Conservation (phyloP, 1,140 invertebrate species). For the Lucilia sericata region DNA sequence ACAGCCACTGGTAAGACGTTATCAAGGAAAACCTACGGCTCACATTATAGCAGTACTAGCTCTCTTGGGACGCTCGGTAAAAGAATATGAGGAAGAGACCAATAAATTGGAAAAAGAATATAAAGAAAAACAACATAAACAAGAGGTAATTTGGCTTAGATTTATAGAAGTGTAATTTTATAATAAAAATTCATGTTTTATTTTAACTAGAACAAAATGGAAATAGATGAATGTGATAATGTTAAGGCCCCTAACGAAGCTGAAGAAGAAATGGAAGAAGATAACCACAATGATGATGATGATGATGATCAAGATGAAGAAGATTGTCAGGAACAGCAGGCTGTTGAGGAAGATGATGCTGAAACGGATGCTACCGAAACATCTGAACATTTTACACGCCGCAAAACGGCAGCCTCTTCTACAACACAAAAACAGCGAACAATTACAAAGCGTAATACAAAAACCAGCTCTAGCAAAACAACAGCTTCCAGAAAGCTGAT, state of each 20-base stretch:
- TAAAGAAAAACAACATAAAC: conserved; percentile 22
- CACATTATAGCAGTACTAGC: conserved; percentile 63
- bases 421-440: conserved; percentile 34
- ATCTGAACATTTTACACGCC: conserved; percentile 15
- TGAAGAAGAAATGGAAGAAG: conserved; percentile 7
- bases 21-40: conserved; percentile 64
- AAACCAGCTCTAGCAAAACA: background rate
- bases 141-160: conserved; percentile 26
- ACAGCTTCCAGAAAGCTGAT: background rate
- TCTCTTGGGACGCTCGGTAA: conserved; percentile 40
- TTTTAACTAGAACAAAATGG: conserved; percentile 31
- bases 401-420: conserved; percentile 2
- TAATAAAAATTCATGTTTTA: background rate
- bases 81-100: conserved; percentile 14
- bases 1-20: conserved; percentile 55
- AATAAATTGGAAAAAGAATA: background rate
- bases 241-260: background rate
- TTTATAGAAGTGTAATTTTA: background rate
- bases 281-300: conserved; percentile 35
- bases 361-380: conserved; percentile 46
- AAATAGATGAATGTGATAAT: conserved; percentile 36
- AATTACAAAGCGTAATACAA: conserved; percentile 2
- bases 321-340: conserved; percentile 32
- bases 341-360: conserved; percentile 28
- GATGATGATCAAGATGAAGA: conserved; percentile 34